Conservation (phyloP, 2,113 vertebrate genomes). For the Motacilla tschutschensis region DNA sequence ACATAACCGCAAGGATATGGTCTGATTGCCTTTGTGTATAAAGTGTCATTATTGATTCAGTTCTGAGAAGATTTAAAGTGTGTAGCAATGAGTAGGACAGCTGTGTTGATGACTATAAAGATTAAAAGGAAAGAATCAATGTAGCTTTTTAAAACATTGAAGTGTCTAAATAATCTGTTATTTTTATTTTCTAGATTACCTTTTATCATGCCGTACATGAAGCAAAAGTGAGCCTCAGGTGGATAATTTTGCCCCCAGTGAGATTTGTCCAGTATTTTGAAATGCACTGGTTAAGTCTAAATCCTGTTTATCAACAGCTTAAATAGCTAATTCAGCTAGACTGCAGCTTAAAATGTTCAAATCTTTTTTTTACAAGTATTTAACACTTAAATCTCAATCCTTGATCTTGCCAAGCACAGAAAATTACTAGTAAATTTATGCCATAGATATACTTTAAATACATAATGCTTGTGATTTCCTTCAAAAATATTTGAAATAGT, state of each 20-base stretch:
- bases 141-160: neutral
- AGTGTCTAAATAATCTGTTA: neutral
- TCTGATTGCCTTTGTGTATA: neutral
- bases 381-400: neutral
- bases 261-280: neutral
- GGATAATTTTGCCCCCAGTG: neutral
- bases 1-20: neutral
- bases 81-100: neutral
- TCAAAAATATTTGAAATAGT: neutral
- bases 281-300: neutral
- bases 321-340: neutral
- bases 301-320: neutral
- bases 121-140: conserved; percentile 9
- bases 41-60: neutral
- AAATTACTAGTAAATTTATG: neutral
- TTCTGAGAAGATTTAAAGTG: neutral
- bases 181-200: neutral
- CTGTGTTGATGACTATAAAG: neutral
- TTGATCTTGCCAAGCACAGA: neutral
- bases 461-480: neutral
- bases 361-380: neutral
- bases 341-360: neutral
- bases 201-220: neutral
- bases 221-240: neutral
- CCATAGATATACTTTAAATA: neutral